phyloP scores from a whole-genome alignment of 1,140 invertebrate genomes.

The Ruditapes philippinarum region DNA sequence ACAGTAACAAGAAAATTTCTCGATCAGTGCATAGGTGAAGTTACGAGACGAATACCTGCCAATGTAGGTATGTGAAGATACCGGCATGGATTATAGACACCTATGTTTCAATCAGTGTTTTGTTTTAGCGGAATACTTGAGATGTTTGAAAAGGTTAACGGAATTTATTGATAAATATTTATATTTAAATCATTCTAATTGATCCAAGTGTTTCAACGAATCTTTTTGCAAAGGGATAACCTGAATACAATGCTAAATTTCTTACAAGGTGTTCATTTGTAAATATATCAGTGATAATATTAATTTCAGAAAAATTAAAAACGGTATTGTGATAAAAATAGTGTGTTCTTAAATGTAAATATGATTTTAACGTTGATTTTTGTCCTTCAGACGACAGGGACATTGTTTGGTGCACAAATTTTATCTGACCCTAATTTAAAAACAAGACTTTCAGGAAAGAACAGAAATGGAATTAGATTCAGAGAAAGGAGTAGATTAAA shows the following conservation, averaged over 20 bases:
- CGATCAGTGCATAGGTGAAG: neutral
- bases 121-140: neutral
- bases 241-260: too few relatives aligned
- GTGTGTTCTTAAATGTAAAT: too few relatives aligned
- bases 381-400: neutral
- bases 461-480: neutral
- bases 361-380: neutral
- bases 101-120: neutral
- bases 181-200: too few relatives aligned
- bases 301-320: too few relatives aligned
- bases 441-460: neutral
- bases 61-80: neutral
- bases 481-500: neutral
- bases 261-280: too few relatives aligned
- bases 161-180: neutral
- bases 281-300: too few relatives aligned
- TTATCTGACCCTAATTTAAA: neutral
- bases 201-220: too few relatives aligned
- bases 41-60: neutral
- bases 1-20: neutral
- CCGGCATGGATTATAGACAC: neutral
- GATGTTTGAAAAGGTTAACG: neutral
- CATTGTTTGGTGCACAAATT: neutral
- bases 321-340: too few relatives aligned
- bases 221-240: too few relatives aligned